Evolutionary conservation across 2,113 vertebrate genomes (phyloP), one percentile per base, ranked within the genome.

Genomic region (Hippocampus zosterae): DNA sequence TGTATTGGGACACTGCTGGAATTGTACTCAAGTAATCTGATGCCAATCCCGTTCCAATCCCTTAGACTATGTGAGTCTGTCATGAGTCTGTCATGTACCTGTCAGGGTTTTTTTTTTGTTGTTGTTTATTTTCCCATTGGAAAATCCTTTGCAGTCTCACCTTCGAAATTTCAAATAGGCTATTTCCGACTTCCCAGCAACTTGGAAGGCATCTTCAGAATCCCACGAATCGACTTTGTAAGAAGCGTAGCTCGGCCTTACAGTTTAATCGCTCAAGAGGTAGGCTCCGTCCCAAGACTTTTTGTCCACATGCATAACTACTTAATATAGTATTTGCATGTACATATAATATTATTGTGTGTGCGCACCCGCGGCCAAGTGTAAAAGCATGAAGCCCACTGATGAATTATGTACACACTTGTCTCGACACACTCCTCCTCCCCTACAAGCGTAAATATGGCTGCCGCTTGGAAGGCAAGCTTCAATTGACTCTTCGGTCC

Each of bases 351-450:
- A 16, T 15, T 65, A n/a, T 65, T 15, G 6, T 46, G n/a, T 25
- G 12, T 27, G 79, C 71, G 65, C 71, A 82, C 69, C 59, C 70
- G 73, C 63, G 83, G 67, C 79, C 67, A 48, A 75, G 78, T 77
- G 71, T 72, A 55, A 82, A 69, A 75, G 73, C 71, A 71, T 69
- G 65, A 59, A 59, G 56, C 10, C 56, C 56, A 25, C 13, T 59
- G 76, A 88, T 87, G 78, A 87, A 88, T 88, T 84, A 88, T 87
- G 81, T 76, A 87, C 68, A 52, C 63, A 75, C 76, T 83, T 78
- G 73, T 88, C 78, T 85, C 70, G 25, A 67, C 72, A 85, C 37
- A 29, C 62, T 18, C 71, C 68, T 3, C 3, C 29, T 33, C 68
- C 65, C 75, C 78, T 82, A 66, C 65, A 72, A 79, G 77, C 69